A percentile compares a stretch with the other conserved stretches of the same genome.
phyloP scores from a whole-genome alignment of 2,888 invertebrate species.

The Melanophora roralis region DNA sequence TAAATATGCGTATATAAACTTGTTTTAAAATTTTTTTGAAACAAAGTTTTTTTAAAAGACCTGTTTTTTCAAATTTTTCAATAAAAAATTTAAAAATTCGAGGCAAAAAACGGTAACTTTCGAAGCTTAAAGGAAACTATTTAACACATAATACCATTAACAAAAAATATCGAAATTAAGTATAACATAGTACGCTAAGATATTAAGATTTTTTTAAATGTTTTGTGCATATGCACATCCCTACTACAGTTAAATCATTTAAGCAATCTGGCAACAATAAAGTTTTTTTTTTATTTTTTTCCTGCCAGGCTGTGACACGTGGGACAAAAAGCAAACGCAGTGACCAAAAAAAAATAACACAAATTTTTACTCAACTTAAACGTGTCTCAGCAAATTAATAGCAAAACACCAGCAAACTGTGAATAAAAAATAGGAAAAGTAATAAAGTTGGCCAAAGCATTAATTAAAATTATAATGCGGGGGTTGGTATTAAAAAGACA shows the following conservation, averaged over 20 bases:
- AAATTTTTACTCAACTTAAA: not conserved
- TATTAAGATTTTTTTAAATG: no score
- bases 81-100: no score
- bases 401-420: constrained; percentile 12
- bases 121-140: no score
- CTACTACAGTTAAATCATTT: not conserved
- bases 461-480: not conserved
- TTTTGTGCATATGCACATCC: no score
- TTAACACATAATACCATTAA: no score
- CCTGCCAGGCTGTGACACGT: not conserved
- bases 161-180: no score
- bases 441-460: constrained; percentile 5
- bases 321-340: not conserved
- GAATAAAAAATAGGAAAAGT: not conserved
- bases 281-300: not conserved
- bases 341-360: not conserved
- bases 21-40: no score
- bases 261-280: not conserved
- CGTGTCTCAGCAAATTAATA: constrained; percentile 40
- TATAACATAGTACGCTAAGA: no score
- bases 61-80: no score
- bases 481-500: not conserved
- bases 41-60: no score
- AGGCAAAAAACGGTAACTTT: no score
- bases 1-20: no score